A percentile compares a stretch with the other conserved stretches of the same genome.
These are phyloP conservation scores for Hoplias malabaricus DNA, from an alignment of 2,113 vertebrate genomes.

Conservation along the genomic window DNA sequence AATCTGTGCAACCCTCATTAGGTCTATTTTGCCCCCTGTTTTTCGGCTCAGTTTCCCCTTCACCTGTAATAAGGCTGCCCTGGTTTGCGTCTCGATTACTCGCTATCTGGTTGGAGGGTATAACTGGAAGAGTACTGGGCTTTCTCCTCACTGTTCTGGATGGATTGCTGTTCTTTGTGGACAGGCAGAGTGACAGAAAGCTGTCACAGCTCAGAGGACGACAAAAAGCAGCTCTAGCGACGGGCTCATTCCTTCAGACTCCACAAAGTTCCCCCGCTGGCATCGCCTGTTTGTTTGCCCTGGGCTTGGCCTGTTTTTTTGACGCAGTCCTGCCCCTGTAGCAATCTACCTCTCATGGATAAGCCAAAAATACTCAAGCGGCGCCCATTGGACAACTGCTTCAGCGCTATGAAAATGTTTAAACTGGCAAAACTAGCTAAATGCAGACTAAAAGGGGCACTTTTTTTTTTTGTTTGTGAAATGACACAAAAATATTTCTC, in stretches of 20 bases:
- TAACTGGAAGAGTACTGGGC: neutral
- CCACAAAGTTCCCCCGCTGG: slow-evolving; percentile 3
- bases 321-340: slow-evolving; percentile 11
- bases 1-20: neutral
- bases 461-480: neutral
- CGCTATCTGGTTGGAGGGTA: neutral
- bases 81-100: slow-evolving; percentile 6
- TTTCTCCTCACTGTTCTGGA: neutral
- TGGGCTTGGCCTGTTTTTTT: slow-evolving; percentile 30
- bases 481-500: neutral
- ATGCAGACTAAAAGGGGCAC: neutral
- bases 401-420: slow-evolving; percentile 18
- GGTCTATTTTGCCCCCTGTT: neutral
- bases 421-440: slow-evolving; percentile 1
- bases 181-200: slow-evolving; percentile 6
- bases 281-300: slow-evolving; percentile 38
- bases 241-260: slow-evolving; percentile 5
- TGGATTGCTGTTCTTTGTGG: neutral
- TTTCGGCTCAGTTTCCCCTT: neutral
- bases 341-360: neutral
- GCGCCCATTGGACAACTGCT: slow-evolving; percentile 9
- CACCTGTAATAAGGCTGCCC: slow-evolving; percentile 3
- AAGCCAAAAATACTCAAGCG: slow-evolving; percentile 13
- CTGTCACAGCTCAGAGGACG: neutral
- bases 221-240: neutral